Conservation (phyloP, 2,797 vertebrate species). For the Geotria australis region DNA sequence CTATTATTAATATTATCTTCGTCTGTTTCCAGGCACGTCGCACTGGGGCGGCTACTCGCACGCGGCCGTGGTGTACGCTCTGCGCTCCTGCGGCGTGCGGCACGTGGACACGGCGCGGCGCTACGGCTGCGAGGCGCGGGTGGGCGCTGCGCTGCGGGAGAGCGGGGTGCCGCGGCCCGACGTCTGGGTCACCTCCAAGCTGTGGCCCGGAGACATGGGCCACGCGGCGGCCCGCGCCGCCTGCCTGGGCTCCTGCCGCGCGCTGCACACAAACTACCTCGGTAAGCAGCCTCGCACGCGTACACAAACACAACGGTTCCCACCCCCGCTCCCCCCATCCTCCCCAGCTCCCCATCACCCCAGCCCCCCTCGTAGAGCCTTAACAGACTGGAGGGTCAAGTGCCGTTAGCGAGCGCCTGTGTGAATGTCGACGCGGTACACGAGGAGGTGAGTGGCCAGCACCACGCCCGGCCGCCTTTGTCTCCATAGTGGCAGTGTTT, state of each 20-base stretch:
- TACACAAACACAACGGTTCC: no score
- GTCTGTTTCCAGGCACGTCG: conserved; percentile 24
- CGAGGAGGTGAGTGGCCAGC: no score
- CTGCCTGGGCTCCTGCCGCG: conserved; percentile 16
- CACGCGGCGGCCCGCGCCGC: conserved; percentile 15
- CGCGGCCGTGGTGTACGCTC: conserved; percentile 15
- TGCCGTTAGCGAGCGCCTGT: no score
- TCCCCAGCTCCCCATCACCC: no score
- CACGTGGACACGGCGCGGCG: conserved; percentile 30
- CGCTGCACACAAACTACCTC: conserved; percentile 20
- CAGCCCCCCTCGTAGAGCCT: no score
- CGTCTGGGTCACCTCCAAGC: conserved; percentile 33
- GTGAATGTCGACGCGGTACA: no score
- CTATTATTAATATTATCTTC: no score
- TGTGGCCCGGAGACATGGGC: conserved; percentile 23
- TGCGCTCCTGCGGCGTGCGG: conserved; percentile 18
- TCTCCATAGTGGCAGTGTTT: no score
- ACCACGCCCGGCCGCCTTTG: no score
- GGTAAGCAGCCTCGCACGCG: conserved; percentile 9
- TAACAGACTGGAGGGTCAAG: no score
- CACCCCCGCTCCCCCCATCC: no score
- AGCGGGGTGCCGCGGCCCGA: conserved; percentile 13
- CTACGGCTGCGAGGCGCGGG: conserved; percentile 20
- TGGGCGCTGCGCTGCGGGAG: conserved; percentile 15
- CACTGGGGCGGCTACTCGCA: conserved; percentile 23